Evolutionary conservation across 2,797 vertebrate species (phyloP), one percentile per base, ranked within the genome.

Genomic region (Acestrorhynchus altus): DNA sequence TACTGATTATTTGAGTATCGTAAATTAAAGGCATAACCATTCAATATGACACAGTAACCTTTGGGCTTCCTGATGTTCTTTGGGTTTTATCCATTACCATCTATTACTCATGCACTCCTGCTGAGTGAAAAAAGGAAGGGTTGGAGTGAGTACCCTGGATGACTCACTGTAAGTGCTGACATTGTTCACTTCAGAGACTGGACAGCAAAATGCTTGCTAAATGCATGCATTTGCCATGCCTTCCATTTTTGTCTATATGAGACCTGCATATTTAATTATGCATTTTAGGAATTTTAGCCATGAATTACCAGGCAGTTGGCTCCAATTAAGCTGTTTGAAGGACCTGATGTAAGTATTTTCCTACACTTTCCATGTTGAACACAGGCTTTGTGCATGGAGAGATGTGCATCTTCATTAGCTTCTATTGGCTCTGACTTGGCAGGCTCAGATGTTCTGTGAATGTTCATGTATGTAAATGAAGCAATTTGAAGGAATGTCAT

Each of bases 301-400:
- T 16, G 51, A 78, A 82, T 63, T 56, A 74, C 49, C 72, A 61
- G 22, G 26, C 31, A 57, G 47, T 76, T 26, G 60, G 47, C 28
- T 60, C 64, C 51, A 59, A 74, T 77, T 76, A 66, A 52, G n/a
- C 31, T 28, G 11, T 64, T 18, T 57, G 42, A 79, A 77, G 66
- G 76, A 52, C 8, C 24, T 11, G 28, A 59, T 83, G 54, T 78
- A 28, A 66, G 49, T 73, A 49, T 49, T 52, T 71, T 31, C 40
- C 75, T 47, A 74, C 60, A 56, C 47, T 54, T 72, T 75, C 47
- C 35, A 74, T 67, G 54, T 77, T 39, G n/a, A 57, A 64, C 26
- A 71, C 39, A 77, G 24, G 7, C 52, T 49, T 73, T 71, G 67
- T 59, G 31, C 28, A 31, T 22, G 9, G 59, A 4, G 44, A 10